These are phyloP conservation scores for Aldabrachelys gigantea DNA, from an alignment of 2,113 vertebrate genomes.

Conservation along the genomic window DNA sequence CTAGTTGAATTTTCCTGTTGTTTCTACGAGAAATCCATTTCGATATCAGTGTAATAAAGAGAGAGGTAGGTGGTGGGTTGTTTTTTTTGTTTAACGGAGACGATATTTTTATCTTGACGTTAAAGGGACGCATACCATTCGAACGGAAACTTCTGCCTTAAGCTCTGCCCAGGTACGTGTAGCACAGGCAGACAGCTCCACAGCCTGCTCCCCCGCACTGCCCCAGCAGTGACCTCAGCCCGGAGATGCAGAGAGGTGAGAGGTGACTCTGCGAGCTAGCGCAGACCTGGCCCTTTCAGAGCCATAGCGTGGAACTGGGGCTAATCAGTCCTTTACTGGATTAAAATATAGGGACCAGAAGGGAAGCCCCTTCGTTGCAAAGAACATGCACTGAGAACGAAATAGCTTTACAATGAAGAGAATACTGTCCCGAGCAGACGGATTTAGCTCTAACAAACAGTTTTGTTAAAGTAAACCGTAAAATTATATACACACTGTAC, in stretches of 20 bases:
- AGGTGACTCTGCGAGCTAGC: conserved; percentile 63
- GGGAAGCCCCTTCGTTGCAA: conserved; percentile 70
- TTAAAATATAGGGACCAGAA: conserved; percentile 59
- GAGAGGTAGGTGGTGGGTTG: neutral
- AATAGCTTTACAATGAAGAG: conserved; percentile 3
- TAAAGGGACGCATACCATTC: neutral
- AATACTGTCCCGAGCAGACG: neutral
- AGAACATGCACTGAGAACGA: conserved; percentile 28
- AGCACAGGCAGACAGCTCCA: neutral
- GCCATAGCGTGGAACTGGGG: conserved; percentile 16
- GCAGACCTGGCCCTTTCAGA: conserved; percentile 66
- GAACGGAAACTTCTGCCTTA: neutral
- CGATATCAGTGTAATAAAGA: neutral
- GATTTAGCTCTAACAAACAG: neutral
- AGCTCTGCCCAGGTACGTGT: conserved; percentile 7
- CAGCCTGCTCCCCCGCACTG: neutral
- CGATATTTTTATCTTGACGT: neutral
- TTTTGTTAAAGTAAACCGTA: neutral
- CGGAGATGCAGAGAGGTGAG: conserved; percentile 60
- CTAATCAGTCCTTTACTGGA: conserved; percentile 69
- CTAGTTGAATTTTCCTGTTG: neutral
- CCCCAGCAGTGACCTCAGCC: conserved; percentile 63
- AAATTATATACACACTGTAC: neutral
- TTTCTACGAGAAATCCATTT: neutral
- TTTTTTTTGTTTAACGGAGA: neutral